Evolutionary conservation across 1,140 invertebrate species (phyloP), one percentile per base, ranked within the genome.

Genomic region (Adelges cooleyi): DNA sequence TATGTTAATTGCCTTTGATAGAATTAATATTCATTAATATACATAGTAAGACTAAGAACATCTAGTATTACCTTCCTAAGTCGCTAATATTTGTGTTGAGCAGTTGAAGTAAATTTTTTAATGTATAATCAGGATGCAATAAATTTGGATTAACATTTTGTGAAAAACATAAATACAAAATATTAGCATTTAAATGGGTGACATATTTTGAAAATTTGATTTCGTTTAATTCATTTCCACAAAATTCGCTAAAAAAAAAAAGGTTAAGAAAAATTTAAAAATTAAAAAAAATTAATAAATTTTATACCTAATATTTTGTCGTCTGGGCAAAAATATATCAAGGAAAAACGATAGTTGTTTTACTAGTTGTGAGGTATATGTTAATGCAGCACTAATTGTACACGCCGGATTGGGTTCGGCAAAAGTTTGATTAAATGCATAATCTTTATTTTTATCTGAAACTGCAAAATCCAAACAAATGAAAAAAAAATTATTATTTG

Each of bases 301-400:
- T 51, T 66, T 65, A 70, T 68, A 89, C 86, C 83, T 86, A 73
- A 88, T 89, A 67, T 80, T 77, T 69, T 90, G 77, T 74, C 84
- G 83, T 70, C 85, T 83, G 33, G 89, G 89, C 71, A 91, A 75
- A 70, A 81, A 77, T 50, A 87, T 78, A 75, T 90, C 85, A 40
- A 92, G 77, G 72, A 86, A 86, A 76, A 83, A 87, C 29, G 88
- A 84, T 56, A 91, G 75, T 68, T 90, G 78, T 72, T 84, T 83
- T n/a, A 87, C 80, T 67, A 92, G 76, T 77, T 94, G 90, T 65
- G 87, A 84, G 17, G 84, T 84, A 73, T 90, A 89, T 50, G 84
- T 84, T 29, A 92, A 79, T 49, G 85, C 89, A 38, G 87, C 87
- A 72, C 81, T 82, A 52, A 90, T 87, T 65, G 82, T 83, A 72